phyloP scores from a whole-genome alignment of 2,113 vertebrate genomes.

The Phylloscopus trochiloides region DNA sequence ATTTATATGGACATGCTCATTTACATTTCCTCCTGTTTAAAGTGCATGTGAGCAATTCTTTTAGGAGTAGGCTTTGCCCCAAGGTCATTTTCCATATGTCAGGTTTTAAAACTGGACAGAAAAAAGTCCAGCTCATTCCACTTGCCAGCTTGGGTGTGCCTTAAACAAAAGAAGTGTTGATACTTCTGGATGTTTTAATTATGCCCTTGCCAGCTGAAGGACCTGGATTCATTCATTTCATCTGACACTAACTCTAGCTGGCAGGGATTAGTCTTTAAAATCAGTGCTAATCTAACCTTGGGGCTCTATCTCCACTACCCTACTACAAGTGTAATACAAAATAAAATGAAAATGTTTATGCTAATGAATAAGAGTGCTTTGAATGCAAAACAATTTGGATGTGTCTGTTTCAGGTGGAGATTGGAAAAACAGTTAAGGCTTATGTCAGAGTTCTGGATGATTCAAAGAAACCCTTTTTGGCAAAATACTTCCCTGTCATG shows the following conservation, averaged over 20 bases:
- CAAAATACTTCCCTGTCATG: conserved; percentile 88
- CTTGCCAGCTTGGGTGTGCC: not conserved
- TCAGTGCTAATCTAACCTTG: not conserved
- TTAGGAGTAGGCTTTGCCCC: not conserved
- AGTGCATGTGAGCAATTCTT: not conserved
- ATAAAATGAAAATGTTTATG: not conserved
- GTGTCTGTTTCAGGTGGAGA: conserved; percentile 87
- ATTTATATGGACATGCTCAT: not conserved
- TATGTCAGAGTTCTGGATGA: conserved; percentile 89
- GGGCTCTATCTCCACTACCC: not conserved
- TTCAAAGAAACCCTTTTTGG: conserved; percentile 87
- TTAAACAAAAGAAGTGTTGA: not conserved
- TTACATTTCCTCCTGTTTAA: not conserved
- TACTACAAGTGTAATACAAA: not conserved
- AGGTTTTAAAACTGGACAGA: not conserved
- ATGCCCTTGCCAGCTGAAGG: not conserved
- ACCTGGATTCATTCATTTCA: not conserved
- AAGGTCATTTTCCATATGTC: not conserved
- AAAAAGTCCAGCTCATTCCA: not conserved
- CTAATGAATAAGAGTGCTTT: not conserved
- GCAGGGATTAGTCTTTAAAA: not conserved
- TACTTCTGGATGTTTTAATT: conserved; percentile 33
- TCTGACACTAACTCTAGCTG: not conserved
- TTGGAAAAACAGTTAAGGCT: conserved; percentile 88
- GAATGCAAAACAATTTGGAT: not conserved